Conservation (phyloP, 2,113 vertebrate species). For the Nesoenas mayeri region DNA sequence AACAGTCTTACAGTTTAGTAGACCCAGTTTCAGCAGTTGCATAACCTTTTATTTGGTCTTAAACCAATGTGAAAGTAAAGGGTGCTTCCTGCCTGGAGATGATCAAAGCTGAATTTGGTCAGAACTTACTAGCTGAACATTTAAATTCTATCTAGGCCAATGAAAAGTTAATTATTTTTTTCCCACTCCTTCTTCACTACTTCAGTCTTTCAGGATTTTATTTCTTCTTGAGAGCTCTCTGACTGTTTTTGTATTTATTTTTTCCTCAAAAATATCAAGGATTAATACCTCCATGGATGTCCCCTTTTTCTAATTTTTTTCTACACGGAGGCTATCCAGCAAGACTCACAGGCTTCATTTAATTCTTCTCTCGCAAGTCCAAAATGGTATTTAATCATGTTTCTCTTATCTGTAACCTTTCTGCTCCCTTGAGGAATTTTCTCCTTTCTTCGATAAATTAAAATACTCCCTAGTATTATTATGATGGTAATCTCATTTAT, state of each 20-base stretch:
- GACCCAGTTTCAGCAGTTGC: neutral
- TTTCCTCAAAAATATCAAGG: accelerated
- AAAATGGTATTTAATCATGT: constrained; percentile 60
- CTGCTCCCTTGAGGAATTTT: neutral
- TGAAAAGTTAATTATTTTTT: neutral
- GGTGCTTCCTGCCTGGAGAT: neutral
- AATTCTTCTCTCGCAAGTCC: constrained; percentile 10
- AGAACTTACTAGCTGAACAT: neutral
- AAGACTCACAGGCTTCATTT: constrained; percentile 24
- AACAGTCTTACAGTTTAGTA: neutral
- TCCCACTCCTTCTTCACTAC: neutral
- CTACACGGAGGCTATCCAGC: neutral
- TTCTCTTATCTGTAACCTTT: constrained; percentile 65
- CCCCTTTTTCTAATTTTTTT: neutral
- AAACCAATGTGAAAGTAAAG: neutral
- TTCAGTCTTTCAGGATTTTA: neutral
- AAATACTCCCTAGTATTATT: constrained; percentile 33
- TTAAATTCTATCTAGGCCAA: neutral
- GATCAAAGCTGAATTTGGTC: neutral
- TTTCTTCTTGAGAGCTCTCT: neutral
- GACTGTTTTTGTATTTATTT: neutral
- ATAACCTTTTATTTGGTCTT: neutral
- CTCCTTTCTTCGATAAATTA: constrained; percentile 13
- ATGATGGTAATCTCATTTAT: neutral
- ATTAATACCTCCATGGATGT: neutral